Evolutionary conservation across 2,797 vertebrate genomes (phyloP), one percentile per base, ranked within the genome.

Genomic region (Leptoclinus maculatus): DNA sequence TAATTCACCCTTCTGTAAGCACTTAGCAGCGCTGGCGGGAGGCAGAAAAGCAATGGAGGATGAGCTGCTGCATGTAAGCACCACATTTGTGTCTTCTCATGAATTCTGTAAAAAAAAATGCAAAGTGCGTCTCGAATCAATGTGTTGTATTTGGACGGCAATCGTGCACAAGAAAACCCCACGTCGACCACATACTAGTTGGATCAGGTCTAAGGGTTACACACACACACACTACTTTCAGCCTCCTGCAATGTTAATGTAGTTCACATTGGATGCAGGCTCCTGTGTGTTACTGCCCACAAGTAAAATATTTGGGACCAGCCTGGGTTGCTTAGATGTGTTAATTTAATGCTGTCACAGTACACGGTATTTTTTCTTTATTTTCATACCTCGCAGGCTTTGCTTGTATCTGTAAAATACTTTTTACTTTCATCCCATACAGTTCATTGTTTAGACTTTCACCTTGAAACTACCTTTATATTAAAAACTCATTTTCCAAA

Each of bases 51-150:
- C 19, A 58, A 38, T 14, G 27, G 38, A 49, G 29, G 14, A 59
- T 68, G 45, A 79, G 54, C 59, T 29, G 41, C 23, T 32, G 36
- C 60, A 39, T 63, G 41, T 43, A 69, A 71, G 53, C 53, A 39
- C 58, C 39, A 41, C 59, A 71, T 78, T 75, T 76, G 68, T 71
- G 78, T 66, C 62, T 75, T 32, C 66, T 59, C 71, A 62, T 70
- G 36, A 64, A 82, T 80, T 47, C 32, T 21, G 38, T 43, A 16
- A 66, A 32, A 66, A 32, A 27, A 74, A 68, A 78, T 64, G 49
- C 43, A 67, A 68, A 73, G 59, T 58, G 73, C 9, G 2, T 60
- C 41, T 59, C 47, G 12, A 53, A 43, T 43, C 67, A 78, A 87
- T 63, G 23, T 76, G 29, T 41, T 77, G 49, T 68, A 53, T 80